A percentile compares a stretch with the other conserved stretches of the same genome.
Conservation (phyloP, 2,113 vertebrate genomes). For the Heterochromis multidens region DNA sequence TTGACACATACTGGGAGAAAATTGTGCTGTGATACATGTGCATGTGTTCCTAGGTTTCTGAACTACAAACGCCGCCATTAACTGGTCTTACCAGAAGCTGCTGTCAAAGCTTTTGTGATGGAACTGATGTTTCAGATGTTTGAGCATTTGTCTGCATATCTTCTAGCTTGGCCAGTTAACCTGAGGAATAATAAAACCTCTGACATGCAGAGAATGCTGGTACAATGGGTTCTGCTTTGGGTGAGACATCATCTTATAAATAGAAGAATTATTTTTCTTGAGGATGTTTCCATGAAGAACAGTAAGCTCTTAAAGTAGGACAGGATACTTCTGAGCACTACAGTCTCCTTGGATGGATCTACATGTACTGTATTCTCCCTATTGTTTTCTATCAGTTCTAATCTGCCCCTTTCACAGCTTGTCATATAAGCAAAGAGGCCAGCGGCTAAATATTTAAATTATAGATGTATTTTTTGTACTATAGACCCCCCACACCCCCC, state of each 20-base stretch:
- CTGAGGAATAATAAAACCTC: neutral
- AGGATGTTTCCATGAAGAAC: neutral
- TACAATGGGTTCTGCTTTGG: neutral
- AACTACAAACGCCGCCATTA: neutral
- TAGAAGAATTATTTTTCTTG: neutral
- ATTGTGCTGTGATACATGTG: neutral
- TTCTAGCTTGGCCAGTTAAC: neutral
- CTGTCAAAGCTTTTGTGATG: neutral
- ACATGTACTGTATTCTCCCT: neutral
- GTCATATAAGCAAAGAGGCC: neutral
- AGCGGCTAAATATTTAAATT: neutral
- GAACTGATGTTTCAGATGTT: too few relatives aligned
- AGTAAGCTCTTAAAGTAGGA: neutral
- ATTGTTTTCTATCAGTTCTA: neutral
- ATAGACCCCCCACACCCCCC: too few relatives aligned
- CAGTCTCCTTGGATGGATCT: neutral
- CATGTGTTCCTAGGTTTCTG: neutral
- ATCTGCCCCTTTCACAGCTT: neutral
- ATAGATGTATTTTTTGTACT: neutral
- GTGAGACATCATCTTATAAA: neutral
- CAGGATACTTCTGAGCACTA: neutral
- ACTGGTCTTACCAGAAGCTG: neutral
- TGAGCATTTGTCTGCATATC: neutral
- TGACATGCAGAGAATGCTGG: neutral
- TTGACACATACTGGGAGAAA: neutral